These are phyloP conservation scores for Linurgus olivaceus DNA, from an alignment of 2,797 vertebrate genomes.

Conservation along the genomic window DNA sequence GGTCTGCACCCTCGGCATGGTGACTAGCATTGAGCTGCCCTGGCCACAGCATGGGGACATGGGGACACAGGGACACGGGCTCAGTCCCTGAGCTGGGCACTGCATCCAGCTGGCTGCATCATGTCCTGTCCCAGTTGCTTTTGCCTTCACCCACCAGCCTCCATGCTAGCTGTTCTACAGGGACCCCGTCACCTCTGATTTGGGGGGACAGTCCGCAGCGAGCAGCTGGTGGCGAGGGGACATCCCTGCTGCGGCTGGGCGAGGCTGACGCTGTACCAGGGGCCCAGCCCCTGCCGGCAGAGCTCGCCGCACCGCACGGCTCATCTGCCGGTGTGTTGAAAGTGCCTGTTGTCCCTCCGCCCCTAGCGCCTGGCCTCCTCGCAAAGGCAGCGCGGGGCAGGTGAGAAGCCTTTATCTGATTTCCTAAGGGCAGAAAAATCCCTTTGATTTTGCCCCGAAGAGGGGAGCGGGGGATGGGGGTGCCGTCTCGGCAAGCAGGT, in stretches of 20 bases:
- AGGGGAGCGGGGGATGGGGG: constrained; percentile 23
- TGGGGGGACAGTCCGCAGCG: neutral
- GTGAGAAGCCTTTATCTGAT: constrained; percentile 72
- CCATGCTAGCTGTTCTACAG: neutral
- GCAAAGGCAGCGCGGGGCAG: constrained; percentile 43
- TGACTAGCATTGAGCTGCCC: neutral
- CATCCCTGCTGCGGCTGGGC: neutral
- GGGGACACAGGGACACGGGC: neutral
- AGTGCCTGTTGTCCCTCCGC: constrained; percentile 56
- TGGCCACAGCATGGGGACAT: neutral
- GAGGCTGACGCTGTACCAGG: neutral
- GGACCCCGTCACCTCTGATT: neutral
- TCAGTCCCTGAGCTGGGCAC: neutral
- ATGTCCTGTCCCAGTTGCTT: fast-evolving
- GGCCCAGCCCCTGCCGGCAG: neutral
- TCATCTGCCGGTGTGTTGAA: constrained; percentile 52
- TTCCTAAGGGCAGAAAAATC: constrained; percentile 69
- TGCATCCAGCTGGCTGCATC: neutral
- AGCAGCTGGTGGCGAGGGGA: neutral
- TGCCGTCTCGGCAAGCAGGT: constrained; percentile 35
- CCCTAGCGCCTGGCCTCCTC: neutral
- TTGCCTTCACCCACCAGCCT: neutral
- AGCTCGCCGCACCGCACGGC: neutral
- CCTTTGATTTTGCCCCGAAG: constrained; percentile 67
- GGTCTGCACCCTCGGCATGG: neutral